Evolutionary conservation across 2,888 invertebrate genomes (phyloP).

Genomic region (Chesias legatella): DNA sequence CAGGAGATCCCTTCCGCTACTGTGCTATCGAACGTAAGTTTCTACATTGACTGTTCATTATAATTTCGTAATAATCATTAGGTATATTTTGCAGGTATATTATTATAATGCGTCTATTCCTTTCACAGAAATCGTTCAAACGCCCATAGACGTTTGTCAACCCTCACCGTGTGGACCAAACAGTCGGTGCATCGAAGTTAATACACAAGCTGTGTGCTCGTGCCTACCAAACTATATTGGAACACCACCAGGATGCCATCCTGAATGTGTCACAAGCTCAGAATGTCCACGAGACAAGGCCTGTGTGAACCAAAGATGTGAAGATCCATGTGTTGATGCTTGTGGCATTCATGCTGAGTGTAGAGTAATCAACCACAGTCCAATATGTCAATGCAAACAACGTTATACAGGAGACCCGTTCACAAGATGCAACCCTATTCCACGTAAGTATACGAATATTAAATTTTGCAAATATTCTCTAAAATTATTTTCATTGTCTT

Average conservation of each 20-base stretch:
- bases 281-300: constrained; percentile 87
- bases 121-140: constrained; percentile 47
- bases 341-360: constrained; percentile 86
- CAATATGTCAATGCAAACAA: constrained; percentile 86
- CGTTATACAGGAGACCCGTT: constrained; percentile 86
- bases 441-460: constrained; percentile 57
- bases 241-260: constrained; percentile 86
- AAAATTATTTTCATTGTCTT: too few relatives aligned
- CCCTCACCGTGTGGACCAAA: constrained; percentile 89
- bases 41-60: neutral
- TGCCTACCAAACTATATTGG: constrained; percentile 86
- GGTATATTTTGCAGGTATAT: constrained; percentile 1
- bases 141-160: constrained; percentile 79
- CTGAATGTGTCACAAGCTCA: constrained; percentile 87
- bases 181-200: constrained; percentile 86
- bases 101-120: constrained; percentile 1
- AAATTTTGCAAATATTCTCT: neutral
- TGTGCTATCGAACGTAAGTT: constrained; percentile 81
- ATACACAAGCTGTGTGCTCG: constrained; percentile 87
- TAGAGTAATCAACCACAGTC: constrained; percentile 88
- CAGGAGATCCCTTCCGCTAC: constrained; percentile 87
- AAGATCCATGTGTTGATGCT: constrained; percentile 86
- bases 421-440: constrained; percentile 77
- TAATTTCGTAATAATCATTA: constrained; percentile 1
- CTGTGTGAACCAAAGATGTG: constrained; percentile 88